Evolutionary conservation across 2,888 invertebrate genomes (phyloP), one percentile per base, ranked within the genome.

Genomic region (Phengaris arion): DNA sequence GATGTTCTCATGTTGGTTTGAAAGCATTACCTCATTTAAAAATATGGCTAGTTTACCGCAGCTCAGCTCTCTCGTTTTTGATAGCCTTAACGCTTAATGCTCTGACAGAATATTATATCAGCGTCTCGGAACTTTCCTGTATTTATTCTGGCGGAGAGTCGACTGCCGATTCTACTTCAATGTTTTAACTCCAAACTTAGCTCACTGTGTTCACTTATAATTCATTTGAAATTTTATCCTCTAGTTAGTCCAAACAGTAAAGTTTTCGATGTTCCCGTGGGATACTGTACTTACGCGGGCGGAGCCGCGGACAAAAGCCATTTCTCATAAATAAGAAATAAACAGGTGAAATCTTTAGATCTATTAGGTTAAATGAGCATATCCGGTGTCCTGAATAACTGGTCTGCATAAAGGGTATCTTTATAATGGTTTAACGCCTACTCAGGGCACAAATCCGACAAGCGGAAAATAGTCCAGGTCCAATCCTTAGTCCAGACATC

Each of bases 381-480:
- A 46, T 45, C 7, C 4, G 0, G 35, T 35, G 35, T 35, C 35
- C 4, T 4, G 35, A 35, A 35, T 35, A 35, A 35, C 35, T 46
- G 35, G 48, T 48, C 15, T 22, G 52, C 70, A 48, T 22, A 12
- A 70, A 22, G 15, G 22, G 69, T 48, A 57, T 68, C 52, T 75
- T 76, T 75, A 77, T 73, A 77, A 69, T 51, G 73, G 68, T 69
- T 54, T 74, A 68, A 52, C 77, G 46, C 35, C 74, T 75, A 59
- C 52, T 75, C 55, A 10, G 51, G 12, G 59, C 76, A 52, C 68
- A 77, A 77, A 78, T 77, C 77, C 76, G 79, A 82, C 81, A 82
- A 81, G 83, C 83, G 80, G 83, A 82, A 82, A 82, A 82, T 84
- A 80, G 81, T 81, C n/a, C n/a, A n/a, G n/a, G n/a, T n/a, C n/a